These are phyloP conservation scores for Trichosurus vulpecula DNA, from an alignment of 2,797 vertebrate genomes.

Conservation along the genomic window DNA sequence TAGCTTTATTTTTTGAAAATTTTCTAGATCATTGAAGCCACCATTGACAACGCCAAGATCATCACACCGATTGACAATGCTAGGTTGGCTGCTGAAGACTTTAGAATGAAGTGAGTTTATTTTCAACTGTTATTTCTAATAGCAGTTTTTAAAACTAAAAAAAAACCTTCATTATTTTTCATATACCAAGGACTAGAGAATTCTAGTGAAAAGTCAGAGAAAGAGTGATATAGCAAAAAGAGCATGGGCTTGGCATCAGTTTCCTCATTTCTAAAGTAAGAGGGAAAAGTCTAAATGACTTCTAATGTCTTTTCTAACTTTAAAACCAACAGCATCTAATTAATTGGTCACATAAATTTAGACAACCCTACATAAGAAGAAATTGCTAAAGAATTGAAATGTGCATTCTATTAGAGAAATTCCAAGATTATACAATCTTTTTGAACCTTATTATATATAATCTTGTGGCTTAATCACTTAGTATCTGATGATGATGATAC, in stretches of 20 bases:
- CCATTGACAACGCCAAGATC: constrained; percentile 84
- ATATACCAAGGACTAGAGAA: neutral
- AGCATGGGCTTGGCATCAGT: neutral
- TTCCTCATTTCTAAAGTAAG: neutral
- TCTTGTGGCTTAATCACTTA: neutral
- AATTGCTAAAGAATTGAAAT: neutral
- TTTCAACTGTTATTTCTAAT: neutral
- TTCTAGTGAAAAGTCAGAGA: neutral
- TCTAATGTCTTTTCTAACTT: neutral
- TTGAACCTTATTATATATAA: neutral
- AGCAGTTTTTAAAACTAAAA: neutral
- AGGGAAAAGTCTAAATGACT: neutral
- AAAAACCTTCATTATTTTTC: neutral
- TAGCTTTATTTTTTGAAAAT: neutral
- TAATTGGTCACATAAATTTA: neutral
- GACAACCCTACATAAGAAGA: neutral
- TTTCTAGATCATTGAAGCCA: constrained; percentile 85
- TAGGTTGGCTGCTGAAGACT: constrained; percentile 91
- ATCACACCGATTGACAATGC: constrained; percentile 89
- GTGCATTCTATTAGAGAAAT: neutral
- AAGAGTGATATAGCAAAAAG: neutral
- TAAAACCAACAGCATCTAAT: neutral
- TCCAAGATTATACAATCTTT: neutral
- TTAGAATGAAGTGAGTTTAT: constrained; percentile 88
- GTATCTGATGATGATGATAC: neutral